Percentiles rank a stretch among this genome's conserved stretches.
phyloP scores from a whole-genome alignment of 1,140 invertebrate species.

The Vanessa atalanta region DNA sequence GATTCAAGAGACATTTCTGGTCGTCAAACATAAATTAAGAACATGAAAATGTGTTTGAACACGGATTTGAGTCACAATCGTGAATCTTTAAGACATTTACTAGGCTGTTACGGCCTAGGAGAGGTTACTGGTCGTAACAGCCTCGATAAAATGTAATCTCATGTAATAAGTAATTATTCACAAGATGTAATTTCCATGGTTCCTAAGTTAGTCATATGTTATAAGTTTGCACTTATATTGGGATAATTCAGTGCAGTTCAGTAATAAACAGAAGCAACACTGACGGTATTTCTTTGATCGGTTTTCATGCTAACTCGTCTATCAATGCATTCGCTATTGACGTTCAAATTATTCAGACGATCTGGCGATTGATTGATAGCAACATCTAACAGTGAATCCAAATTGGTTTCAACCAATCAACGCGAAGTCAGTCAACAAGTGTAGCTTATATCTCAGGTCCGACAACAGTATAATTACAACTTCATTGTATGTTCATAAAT shows the following conservation, averaged over 20 bases:
- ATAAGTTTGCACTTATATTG: too few relatives aligned
- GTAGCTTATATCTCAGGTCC: not conserved
- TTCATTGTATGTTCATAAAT: not conserved
- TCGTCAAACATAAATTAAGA: too few relatives aligned
- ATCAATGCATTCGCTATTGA: not conserved
- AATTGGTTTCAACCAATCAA: conserved; percentile 6
- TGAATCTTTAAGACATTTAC: too few relatives aligned
- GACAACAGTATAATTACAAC: not conserved
- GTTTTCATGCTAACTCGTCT: not conserved
- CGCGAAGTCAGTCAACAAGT: not conserved
- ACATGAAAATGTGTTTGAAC: too few relatives aligned
- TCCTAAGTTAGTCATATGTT: too few relatives aligned
- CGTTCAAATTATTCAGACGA: not conserved
- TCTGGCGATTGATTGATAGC: not conserved
- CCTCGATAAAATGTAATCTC: too few relatives aligned
- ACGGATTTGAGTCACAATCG: too few relatives aligned
- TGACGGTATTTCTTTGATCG: not conserved
- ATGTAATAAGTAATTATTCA: too few relatives aligned
- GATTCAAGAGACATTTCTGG: too few relatives aligned
- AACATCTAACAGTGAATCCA: not conserved
- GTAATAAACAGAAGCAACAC: not conserved
- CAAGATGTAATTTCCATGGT: too few relatives aligned
- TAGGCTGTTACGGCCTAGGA: too few relatives aligned
- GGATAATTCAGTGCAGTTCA: not conserved
- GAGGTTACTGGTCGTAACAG: too few relatives aligned